phyloP scores from a whole-genome alignment of 1,140 invertebrate genomes.

The Pseudomyrmex gracilis region DNA sequence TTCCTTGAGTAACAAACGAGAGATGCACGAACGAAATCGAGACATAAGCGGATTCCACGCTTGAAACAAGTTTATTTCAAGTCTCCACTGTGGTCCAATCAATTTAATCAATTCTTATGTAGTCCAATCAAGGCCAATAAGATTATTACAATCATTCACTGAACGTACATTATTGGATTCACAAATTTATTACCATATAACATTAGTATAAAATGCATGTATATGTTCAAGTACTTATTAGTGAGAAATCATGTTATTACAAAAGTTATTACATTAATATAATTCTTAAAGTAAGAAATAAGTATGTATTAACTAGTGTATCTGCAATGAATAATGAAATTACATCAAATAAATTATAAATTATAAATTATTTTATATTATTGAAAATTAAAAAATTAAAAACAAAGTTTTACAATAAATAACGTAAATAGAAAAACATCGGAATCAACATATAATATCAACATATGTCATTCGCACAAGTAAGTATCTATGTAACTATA shows the following conservation, averaged over 20 bases:
- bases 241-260: not conserved
- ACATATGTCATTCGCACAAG: not conserved
- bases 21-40: constrained; percentile 5
- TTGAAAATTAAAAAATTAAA: not conserved
- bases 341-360: too few species aligned
- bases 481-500: not conserved
- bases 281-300: not conserved
- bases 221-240: too few species aligned
- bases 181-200: constrained; percentile 30
- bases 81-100: constrained; percentile 1
- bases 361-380: not conserved
- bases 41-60: constrained; percentile 53
- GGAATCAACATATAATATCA: constrained; percentile 17
- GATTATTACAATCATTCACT: constrained; percentile 41
- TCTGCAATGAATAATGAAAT: not conserved
- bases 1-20: constrained; percentile 62
- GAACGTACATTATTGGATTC: constrained; percentile 26
- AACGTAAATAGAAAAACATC: not conserved
- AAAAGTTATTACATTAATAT: not conserved
- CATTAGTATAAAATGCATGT: too few species aligned
- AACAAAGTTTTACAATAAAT: not conserved
- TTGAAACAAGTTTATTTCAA: constrained; percentile 55
- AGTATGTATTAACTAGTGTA: too few species aligned
- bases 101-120: constrained; percentile 48
- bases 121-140: constrained; percentile 41